Evolutionary conservation across 2,113 vertebrate genomes (phyloP).

Genomic region (Chaenocephalus aceratus): DNA sequence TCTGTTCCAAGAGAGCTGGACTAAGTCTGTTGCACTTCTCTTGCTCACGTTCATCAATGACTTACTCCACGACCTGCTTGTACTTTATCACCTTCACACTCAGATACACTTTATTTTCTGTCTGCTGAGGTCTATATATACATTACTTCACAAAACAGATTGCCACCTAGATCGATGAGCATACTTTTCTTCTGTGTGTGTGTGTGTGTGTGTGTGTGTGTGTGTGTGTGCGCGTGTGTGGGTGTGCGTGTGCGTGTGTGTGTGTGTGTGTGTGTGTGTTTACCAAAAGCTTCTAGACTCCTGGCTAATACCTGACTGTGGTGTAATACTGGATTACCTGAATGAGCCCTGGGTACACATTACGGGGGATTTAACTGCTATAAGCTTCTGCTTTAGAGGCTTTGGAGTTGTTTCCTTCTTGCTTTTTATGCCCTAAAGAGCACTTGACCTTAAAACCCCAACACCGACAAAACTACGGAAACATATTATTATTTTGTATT

Average conservation of each 20-base stretch:
- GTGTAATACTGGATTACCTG: conserved; percentile 68
- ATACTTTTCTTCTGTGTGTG: conserved; percentile 15
- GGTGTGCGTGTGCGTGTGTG: conserved; percentile 23
- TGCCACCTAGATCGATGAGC: conserved; percentile 32
- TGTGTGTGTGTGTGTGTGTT: conserved; percentile 24
- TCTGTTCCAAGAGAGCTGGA: background rate
- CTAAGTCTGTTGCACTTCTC: background rate
- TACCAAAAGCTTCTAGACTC: conserved; percentile 43
- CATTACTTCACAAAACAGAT: conserved; percentile 29
- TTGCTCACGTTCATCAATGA: no score
- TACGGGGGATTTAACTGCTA: conserved; percentile 41
- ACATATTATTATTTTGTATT: conserved; percentile 34
- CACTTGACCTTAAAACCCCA: conserved; percentile 49
- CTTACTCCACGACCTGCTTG: no score
- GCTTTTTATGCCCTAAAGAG: conserved; percentile 35
- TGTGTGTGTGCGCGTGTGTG: conserved; percentile 14
- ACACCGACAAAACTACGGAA: conserved; percentile 13
- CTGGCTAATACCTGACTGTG: conserved; percentile 62
- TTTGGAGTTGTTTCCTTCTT: conserved; percentile 55
- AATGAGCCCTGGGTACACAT: conserved; percentile 48
- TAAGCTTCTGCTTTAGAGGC: conserved; percentile 46
- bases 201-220: conserved; percentile 18
- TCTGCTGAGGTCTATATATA: conserved; percentile 18
- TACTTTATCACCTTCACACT: background rate
- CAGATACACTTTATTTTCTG: background rate